phyloP scores from a whole-genome alignment of 2,888 invertebrate species.

The Mimumesa dahlbomi region DNA sequence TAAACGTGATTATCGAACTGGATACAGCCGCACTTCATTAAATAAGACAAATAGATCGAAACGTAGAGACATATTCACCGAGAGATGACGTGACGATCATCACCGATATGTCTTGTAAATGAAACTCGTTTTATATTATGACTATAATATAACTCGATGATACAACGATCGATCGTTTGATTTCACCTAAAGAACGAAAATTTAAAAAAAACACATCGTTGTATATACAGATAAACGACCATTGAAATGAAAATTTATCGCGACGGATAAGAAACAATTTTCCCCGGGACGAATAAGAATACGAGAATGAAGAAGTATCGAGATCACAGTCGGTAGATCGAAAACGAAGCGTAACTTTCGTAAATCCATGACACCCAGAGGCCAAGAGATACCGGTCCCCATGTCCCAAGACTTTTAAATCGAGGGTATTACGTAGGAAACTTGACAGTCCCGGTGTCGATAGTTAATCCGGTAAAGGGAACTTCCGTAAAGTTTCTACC shows the following conservation, averaged over 20 bases:
- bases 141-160: too few species aligned
- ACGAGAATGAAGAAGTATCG: background rate
- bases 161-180: too few species aligned
- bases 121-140: too few species aligned
- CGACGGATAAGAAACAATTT: background rate
- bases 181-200: background rate
- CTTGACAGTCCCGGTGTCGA: constrained; percentile 22
- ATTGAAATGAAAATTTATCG: background rate
- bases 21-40: too few species aligned
- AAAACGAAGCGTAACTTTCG: background rate
- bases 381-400: background rate
- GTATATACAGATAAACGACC: background rate
- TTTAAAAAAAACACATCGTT: background rate
- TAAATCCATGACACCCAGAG: background rate
- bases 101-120: too few species aligned
- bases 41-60: too few species aligned
- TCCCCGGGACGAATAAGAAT: background rate
- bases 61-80: too few species aligned
- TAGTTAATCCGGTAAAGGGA: constrained; percentile 46
- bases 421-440: constrained; percentile 1
- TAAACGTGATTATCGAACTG: too few species aligned
- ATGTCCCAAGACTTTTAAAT: constrained; percentile 26
- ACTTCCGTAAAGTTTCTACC: constrained; percentile 19
- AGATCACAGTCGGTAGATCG: background rate
- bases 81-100: too few species aligned